These are phyloP conservation scores for Drosophila planitibia DNA, from an alignment of 2,888 invertebrate genomes.

Conservation along the genomic window DNA sequence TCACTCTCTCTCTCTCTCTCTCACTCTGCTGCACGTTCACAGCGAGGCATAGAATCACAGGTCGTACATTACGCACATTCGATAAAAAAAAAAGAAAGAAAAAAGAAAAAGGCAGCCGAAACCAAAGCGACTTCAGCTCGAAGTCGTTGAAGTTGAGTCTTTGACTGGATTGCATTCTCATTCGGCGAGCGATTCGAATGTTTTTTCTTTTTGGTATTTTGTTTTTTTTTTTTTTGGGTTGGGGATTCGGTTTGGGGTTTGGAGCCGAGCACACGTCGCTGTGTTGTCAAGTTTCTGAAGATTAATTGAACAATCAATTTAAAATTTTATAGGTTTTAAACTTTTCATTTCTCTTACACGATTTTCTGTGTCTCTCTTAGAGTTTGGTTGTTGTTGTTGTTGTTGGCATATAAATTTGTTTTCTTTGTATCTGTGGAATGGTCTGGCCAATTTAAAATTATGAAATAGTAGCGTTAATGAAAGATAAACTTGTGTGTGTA, in stretches of 20 bases:
- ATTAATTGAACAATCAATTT: constrained; percentile 85
- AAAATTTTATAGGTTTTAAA: constrained; percentile 83
- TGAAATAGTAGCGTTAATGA: constrained; percentile 73
- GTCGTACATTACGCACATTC: constrained; percentile 23
- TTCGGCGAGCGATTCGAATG: constrained; percentile 21
- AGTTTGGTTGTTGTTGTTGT: constrained; percentile 18
- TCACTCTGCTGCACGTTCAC: not conserved
- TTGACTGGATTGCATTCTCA: constrained; percentile 56
- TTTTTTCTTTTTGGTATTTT: not conserved
- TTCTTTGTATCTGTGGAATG: constrained; percentile 66
- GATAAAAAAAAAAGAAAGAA: constrained; percentile 7
- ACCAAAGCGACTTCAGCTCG: constrained; percentile 19
- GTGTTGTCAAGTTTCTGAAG: constrained; percentile 83
- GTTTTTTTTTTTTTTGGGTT: not conserved
- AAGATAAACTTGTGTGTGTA: constrained; percentile 61
- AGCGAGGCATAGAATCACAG: constrained; percentile 10
- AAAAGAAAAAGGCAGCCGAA: constrained; percentile 10
- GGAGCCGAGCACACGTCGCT: constrained; percentile 43
- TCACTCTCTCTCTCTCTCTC: not conserved
- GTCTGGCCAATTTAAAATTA: constrained; percentile 69
- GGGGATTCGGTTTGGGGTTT: constrained; percentile 22
- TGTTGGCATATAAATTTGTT: constrained; percentile 69
- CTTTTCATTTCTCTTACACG: constrained; percentile 77
- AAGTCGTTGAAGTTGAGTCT: constrained; percentile 15
- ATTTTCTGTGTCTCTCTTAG: constrained; percentile 50